Conservation (phyloP, 2,797 vertebrate species). For the Notamacropus eugenii region DNA sequence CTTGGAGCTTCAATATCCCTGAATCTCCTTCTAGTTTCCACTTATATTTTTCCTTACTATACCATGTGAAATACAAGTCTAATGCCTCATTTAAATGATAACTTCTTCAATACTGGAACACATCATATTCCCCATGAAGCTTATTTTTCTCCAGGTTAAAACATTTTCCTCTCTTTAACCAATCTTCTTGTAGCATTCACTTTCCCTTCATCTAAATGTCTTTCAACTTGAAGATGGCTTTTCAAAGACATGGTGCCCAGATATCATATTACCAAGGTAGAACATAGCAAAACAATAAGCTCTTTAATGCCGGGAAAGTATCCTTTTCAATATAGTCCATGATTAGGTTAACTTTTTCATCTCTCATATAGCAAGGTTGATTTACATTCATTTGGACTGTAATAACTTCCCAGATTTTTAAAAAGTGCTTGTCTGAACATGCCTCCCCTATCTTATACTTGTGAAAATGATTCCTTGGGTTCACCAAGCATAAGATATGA, state of each 20-base stretch:
- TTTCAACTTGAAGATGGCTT: background rate
- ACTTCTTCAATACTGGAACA: background rate
- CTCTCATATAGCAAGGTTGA: background rate
- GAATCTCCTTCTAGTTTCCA: background rate
- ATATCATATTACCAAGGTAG: background rate
- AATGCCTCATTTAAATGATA: background rate
- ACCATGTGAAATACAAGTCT: background rate
- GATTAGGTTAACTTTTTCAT: background rate
- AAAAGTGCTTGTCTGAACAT: background rate
- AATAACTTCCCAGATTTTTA: background rate
- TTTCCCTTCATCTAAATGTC: background rate
- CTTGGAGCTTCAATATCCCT: background rate
- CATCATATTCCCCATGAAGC: background rate
- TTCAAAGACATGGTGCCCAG: background rate
- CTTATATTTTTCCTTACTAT: background rate
- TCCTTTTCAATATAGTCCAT: background rate
- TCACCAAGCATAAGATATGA: background rate
- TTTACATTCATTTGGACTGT: background rate
- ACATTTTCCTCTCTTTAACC: background rate
- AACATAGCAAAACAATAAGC: background rate
- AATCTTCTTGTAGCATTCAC: background rate
- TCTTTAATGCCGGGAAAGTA: background rate
- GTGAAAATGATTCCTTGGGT: background rate
- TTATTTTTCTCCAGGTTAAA: background rate
- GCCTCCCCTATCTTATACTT: background rate